Conservation (phyloP, 2,113 vertebrate genomes). For the Rhipidura dahli region DNA sequence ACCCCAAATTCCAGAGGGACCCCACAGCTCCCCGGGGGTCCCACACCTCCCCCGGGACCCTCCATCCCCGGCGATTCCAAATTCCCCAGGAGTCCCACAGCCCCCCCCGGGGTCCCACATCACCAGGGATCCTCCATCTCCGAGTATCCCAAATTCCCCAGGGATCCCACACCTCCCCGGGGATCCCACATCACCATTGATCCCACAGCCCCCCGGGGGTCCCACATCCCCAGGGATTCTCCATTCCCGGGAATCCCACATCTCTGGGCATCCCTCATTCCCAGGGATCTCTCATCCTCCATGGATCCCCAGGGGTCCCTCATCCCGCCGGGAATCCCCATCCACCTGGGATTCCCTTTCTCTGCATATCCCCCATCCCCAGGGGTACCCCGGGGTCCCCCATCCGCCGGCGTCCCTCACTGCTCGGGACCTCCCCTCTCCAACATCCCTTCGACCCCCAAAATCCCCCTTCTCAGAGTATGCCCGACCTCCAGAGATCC, state of each 20-base stretch:
- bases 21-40: neutral
- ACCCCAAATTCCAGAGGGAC: too few relatives aligned
- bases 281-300: neutral
- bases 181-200: fast-evolving
- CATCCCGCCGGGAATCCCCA: neutral
- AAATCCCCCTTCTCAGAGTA: neutral
- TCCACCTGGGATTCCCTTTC: neutral
- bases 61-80: too few relatives aligned
- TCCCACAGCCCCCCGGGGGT: fast-evolving
- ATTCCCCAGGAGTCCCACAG: too few relatives aligned
- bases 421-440: neutral
- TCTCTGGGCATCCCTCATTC: neutral
- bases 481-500: neutral
- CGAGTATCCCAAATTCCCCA: fast-evolving
- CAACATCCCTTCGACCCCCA: too few relatives aligned
- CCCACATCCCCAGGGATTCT: neutral
- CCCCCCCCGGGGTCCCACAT: too few relatives aligned
- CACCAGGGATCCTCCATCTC: too few relatives aligned
- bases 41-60: too few relatives aligned
- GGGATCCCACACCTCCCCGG: neutral
- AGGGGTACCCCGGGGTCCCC: too few relatives aligned
- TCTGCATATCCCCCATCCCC: neutral
- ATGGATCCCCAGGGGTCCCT: neutral
- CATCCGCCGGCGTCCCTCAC: neutral
- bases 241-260: neutral